phyloP scores from a whole-genome alignment of 2,113 vertebrate species.

The Onychostoma macrolepis region DNA sequence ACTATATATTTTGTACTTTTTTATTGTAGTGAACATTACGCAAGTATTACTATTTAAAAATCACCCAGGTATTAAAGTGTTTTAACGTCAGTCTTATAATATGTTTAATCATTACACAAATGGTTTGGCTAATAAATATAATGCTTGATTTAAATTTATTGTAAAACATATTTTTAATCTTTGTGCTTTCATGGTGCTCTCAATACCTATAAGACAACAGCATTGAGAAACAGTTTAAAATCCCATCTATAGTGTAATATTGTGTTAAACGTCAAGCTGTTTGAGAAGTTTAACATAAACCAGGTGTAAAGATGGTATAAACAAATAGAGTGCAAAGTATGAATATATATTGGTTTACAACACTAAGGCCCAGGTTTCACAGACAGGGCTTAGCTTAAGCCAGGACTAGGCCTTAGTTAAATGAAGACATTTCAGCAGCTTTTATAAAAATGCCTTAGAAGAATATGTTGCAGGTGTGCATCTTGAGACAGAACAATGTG shows the following conservation, averaged over 20 bases:
- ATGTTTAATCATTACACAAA: not conserved
- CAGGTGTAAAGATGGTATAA: not conserved
- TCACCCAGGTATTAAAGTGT: not conserved
- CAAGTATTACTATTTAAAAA: not conserved
- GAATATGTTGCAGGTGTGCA: too few relatives aligned
- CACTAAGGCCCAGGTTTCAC: too few relatives aligned
- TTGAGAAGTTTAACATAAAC: not conserved
- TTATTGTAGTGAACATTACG: not conserved
- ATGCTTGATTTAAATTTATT: not conserved
- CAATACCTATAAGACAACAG: not conserved
- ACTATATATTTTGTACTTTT: constrained; percentile 25
- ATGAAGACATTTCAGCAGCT: too few relatives aligned
- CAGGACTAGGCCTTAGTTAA: too few relatives aligned
- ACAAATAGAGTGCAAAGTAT: constrained; percentile 67
- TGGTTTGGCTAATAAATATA: not conserved
- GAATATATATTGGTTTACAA: constrained; percentile 70
- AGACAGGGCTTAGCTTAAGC: too few relatives aligned
- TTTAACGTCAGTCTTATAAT: not conserved
- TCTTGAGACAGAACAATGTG: too few relatives aligned
- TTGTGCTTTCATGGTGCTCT: not conserved
- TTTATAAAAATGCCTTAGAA: too few relatives aligned
- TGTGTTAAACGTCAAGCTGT: not conserved
- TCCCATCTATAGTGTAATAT: not conserved
- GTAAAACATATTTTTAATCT: not conserved
- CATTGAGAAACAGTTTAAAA: not conserved